Evolutionary conservation across 37 sponge, comb jelly and placozoan species (phyloP), one percentile per base, ranked within the genome.

Genomic region (Hexactinellida sp.): DNA sequence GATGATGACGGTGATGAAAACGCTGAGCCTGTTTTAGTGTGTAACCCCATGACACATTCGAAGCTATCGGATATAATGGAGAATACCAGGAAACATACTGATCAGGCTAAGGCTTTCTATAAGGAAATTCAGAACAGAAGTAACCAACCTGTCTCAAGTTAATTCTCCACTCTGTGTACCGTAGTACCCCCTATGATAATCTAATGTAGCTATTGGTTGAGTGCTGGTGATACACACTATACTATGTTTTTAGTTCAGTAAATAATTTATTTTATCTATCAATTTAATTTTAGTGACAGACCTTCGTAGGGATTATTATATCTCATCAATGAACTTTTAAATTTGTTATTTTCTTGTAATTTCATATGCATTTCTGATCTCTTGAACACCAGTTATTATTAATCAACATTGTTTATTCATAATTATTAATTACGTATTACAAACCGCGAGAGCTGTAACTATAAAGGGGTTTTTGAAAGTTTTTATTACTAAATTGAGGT

Each of bases 51-150:
- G 76, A 23, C 76, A 63, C 28, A 63, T 23, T 25, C 76, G 34
- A 63, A 63, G 30, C 34, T 63, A 23, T 63, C 76, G 5, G 76
- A 63, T 25, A 63, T 63, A 23, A 63, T 63, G 3, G 76, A 63
- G 34, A 28, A 63, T 32, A 32, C 76, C 21, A 63, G 76, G 34
- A 63, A n/a, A 23, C 76, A 63, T 7, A 63, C 76, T 63, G 76
- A 63, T 63, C 76, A 63, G 25, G 76, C 76, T n/a, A 63, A 63
- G 34, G 76, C 76, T 63, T 63, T 63, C 76, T 63, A 63, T n/a
- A 63, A 63, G 13, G 76, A 63, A 5, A 63, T 63, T 23, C 76
- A 63, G 30, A 63, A 63, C 76, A 63, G 34, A 63, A 63, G 19
- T 23, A 63, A 63, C 13, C 76, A 63, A n/a, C 34, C 76, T 32